Percentiles rank a stretch among this genome's conserved stretches.
These are phyloP conservation scores for Rhamphomyia laevipes DNA, from an alignment of 2,888 invertebrate species.

Conservation along the genomic window DNA sequence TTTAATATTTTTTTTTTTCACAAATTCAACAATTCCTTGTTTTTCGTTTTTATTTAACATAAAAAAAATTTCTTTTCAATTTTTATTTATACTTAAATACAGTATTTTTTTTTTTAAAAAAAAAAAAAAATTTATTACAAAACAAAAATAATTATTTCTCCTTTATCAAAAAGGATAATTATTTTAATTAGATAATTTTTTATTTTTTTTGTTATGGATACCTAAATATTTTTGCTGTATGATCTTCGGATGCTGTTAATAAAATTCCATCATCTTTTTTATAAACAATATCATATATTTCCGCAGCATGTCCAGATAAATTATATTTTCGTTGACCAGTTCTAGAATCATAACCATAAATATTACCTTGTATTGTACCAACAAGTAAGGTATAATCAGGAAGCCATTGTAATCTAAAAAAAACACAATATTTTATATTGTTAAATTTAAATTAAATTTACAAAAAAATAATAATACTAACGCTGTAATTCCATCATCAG, in stretches of 20 bases:
- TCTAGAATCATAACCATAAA: conserved; percentile 67
- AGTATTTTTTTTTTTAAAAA: too few species aligned
- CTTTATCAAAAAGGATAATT: neutral
- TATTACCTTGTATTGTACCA: conserved; percentile 66
- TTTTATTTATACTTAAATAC: too few species aligned
- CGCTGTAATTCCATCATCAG: conserved; percentile 43
- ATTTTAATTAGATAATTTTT: neutral
- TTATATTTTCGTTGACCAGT: conserved; percentile 49
- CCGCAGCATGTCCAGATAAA: conserved; percentile 59
- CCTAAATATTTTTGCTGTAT: conserved; percentile 58
- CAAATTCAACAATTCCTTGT: too few species aligned
- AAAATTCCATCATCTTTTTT: conserved; percentile 51
- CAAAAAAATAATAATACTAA: conserved; percentile 14
- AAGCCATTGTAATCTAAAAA: conserved; percentile 41
- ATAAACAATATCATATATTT: conserved; percentile 61
- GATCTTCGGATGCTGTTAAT: conserved; percentile 65
- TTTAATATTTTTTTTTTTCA: too few species aligned
- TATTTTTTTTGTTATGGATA: conserved; percentile 20
- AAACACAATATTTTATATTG: too few species aligned
- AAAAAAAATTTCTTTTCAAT: too few species aligned
- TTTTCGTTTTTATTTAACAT: too few species aligned
- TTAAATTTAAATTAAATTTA: too few species aligned
- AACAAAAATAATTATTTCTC: neutral
- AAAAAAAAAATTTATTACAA: too few species aligned
- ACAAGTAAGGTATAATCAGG: conserved; percentile 44